Percentiles rank a stretch among this genome's conserved stretches.
Evolutionary conservation across 2,888 invertebrate genomes (phyloP).

Genomic region (Drosophila peninsularis): DNA sequence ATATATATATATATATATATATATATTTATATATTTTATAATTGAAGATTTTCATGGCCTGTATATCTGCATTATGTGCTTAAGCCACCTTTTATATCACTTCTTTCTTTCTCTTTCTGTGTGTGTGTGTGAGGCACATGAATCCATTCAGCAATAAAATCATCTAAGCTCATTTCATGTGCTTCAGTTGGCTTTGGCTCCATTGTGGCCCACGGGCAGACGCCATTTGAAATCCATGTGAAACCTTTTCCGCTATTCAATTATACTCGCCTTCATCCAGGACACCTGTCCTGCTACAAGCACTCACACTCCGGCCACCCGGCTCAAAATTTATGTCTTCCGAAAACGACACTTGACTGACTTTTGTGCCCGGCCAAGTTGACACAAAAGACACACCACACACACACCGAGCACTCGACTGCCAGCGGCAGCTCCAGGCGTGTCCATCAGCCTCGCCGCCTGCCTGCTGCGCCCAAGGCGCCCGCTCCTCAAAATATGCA

Average conservation of each 20-base stretch:
- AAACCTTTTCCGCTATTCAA: constrained; percentile 63
- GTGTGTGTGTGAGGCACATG: constrained; percentile 7
- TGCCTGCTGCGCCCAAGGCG: constrained; percentile 48
- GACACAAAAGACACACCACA: constrained; percentile 56
- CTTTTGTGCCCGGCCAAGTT: constrained; percentile 63
- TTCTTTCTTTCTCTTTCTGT: constrained; percentile 11
- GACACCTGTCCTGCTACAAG: constrained; percentile 50
- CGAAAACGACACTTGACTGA: constrained; percentile 67
- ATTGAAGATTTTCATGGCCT: constrained; percentile 11
- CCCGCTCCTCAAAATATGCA: constrained; percentile 72
- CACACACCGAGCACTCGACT: constrained; percentile 41
- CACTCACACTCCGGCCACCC: constrained; percentile 33
- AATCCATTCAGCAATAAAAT: constrained; percentile 41
- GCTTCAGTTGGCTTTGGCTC: constrained; percentile 19
- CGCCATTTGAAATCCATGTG: constrained; percentile 55
- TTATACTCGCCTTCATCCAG: constrained; percentile 53
- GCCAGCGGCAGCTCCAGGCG: constrained; percentile 12
- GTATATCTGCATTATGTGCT: background rate
- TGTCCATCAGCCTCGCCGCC: constrained; percentile 38
- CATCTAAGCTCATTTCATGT: constrained; percentile 46
- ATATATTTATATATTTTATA: constrained; percentile 1
- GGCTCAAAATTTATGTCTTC: constrained; percentile 65
- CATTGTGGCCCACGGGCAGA: constrained; percentile 22
- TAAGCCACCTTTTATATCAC: constrained; percentile 25
- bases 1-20: background rate